These are phyloP conservation scores for Lochmaea capreae DNA, from an alignment of 2,888 invertebrate genomes.

Conservation along the genomic window DNA sequence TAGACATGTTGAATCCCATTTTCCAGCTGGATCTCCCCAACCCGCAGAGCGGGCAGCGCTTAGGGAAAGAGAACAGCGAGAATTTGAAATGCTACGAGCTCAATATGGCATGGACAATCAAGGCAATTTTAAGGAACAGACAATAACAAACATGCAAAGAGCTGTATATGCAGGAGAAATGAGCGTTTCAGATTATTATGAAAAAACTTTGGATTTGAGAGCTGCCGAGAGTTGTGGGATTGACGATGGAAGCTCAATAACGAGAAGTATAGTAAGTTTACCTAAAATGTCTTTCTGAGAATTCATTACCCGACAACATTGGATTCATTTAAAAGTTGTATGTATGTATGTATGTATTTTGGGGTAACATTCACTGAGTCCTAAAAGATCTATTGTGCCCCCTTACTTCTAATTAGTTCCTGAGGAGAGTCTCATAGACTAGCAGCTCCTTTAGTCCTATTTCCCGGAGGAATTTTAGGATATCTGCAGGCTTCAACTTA, in stretches of 20 bases:
- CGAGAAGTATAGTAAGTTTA: constrained; percentile 72
- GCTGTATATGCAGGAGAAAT: constrained; percentile 89
- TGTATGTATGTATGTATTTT: too few species aligned
- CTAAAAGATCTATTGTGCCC: too few species aligned
- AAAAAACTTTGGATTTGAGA: constrained; percentile 80
- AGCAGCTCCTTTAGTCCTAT: too few species aligned
- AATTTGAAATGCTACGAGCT: constrained; percentile 83
- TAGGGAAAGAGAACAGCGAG: constrained; percentile 79
- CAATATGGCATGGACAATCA: constrained; percentile 93
- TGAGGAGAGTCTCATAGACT: too few species aligned
- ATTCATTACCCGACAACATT: too few species aligned
- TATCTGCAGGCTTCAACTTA: too few species aligned
- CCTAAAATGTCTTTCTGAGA: not conserved
- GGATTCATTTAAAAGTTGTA: too few species aligned
- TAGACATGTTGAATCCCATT: constrained; percentile 90
- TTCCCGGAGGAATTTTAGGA: too few species aligned
- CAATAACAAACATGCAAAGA: constrained; percentile 81
- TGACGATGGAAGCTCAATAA: constrained; percentile 85
- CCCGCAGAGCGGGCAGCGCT: constrained; percentile 74
- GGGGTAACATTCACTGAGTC: too few species aligned
- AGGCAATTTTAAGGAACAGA: constrained; percentile 79
- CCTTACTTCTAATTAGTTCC: too few species aligned
- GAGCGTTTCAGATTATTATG: constrained; percentile 87
- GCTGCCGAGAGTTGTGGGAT: constrained; percentile 82
- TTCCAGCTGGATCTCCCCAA: constrained; percentile 69